Base-by-base conservation (phyloP, 1,140 invertebrate species). In the Pseudobourletiella spinata region DNA sequence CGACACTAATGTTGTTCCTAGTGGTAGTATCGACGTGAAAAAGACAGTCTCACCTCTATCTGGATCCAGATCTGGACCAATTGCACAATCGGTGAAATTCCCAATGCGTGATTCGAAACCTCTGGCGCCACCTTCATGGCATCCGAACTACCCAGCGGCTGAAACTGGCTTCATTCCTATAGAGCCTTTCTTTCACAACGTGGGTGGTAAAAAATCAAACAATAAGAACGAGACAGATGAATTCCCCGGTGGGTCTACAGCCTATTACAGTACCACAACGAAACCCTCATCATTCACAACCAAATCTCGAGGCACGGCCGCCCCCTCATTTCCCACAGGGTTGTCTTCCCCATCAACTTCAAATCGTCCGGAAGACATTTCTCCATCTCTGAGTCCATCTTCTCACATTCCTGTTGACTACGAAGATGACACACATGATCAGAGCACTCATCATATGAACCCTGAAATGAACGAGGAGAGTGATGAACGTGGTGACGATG, bases 181-280 rank as follows among this genome's bases (percentile, higher is more conserved):
- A 25, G 63, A 67, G 44, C 68, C 68, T 11, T 70, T 70, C 43
- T 70, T 70, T 59, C 68, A 70, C 39, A n/a, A 35, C 6, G 48
- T 42, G 3, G 30, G 39, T 42, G 30, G 35, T 11, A 56, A 57
- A 4, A 64, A 43, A 20, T 59, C 11, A 6, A 57, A 50, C 18
- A 63, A 44, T 48, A 46, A 50, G 28, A 30, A 51, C 28, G 22
- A 51, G 15, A 51, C 14, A 24, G 54, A 42, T 29, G 26, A 57
- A 32, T 26, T 57, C 6, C 26, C 48, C 3, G 24, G 25, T 24
- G 42, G 46, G 25, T 57, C 58, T 6, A 50, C 52, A 20, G 50
- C 39, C 11, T 61, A 56, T 39, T 81, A 0, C 84, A 85, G 73
- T 78, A 84, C n/a, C 71, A 75, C 57, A 28, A 18, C 56, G 16